These are phyloP conservation scores for Pseudorectes ferrugineus DNA, from an alignment of 2,113 vertebrate genomes.

Conservation along the genomic window DNA sequence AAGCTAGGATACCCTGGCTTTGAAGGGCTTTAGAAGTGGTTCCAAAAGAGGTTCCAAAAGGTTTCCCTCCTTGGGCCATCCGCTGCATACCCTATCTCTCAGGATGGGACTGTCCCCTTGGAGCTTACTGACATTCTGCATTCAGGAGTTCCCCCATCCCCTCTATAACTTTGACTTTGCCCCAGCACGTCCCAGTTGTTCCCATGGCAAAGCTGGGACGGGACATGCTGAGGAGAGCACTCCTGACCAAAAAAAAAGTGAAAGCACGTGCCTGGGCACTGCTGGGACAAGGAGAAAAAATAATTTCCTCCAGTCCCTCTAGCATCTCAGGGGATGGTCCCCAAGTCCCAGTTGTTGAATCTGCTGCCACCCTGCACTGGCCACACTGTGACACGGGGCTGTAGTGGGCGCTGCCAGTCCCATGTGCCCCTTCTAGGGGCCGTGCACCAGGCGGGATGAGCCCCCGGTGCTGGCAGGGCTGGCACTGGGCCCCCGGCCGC, in stretches of 20 bases:
- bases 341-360: fast-evolving
- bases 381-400: no score
- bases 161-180: not conserved
- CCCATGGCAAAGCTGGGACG: not conserved
- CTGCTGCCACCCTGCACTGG: not conserved
- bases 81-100: not conserved
- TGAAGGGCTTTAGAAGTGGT: not conserved
- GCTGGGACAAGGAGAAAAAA: not conserved
- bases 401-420: not conserved
- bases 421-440: not conserved
- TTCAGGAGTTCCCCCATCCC: not conserved
- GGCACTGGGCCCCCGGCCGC: not conserved
- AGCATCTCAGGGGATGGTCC: not conserved
- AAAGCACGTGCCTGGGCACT: not conserved
- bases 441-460: not conserved
- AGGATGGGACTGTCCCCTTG: fast-evolving
- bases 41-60: not conserved
- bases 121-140: not conserved
- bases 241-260: not conserved
- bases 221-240: not conserved
- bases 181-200: not conserved
- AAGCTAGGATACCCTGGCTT: not conserved
- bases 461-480: not conserved
- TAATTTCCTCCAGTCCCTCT: not conserved
- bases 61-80: not conserved